Evolutionary conservation across 2,113 vertebrate species (phyloP).

Genomic region (Bufo gargarizans): DNA sequence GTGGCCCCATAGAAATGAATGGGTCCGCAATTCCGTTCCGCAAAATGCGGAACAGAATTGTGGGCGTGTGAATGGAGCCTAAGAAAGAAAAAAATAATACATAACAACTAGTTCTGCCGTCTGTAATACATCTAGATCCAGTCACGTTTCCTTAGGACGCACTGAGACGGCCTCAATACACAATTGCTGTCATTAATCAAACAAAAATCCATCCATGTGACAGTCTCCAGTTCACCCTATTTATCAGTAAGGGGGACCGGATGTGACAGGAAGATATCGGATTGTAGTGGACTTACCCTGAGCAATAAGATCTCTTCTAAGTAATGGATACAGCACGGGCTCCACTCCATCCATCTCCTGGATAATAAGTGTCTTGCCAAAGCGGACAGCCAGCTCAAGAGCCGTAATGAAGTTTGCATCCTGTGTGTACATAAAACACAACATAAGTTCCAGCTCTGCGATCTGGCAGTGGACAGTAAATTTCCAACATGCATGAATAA

Average conservation of each 20-base stretch:
- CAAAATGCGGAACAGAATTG: no score
- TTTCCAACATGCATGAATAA: constrained; percentile 19
- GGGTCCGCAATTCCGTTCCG: no score
- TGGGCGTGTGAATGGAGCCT: no score
- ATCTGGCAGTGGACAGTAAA: constrained; percentile 12
- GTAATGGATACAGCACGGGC: constrained; percentile 90
- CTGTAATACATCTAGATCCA: neutral
- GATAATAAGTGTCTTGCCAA: constrained; percentile 96
- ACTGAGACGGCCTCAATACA: neutral
- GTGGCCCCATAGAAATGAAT: no score
- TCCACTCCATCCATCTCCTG: constrained; percentile 96
- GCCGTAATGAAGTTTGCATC: constrained; percentile 90
- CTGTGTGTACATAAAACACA: constrained; percentile 69
- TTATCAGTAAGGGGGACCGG: constrained; percentile 12
- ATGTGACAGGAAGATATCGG: constrained; percentile 17
- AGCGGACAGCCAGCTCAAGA: constrained; percentile 92
- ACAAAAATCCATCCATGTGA: no score
- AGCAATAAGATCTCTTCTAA: constrained; percentile 90
- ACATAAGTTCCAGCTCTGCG: constrained; percentile 14
- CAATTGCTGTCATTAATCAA: constrained; percentile 14
- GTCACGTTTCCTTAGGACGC: neutral
- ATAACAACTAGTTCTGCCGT: neutral
- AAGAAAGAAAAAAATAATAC: neutral
- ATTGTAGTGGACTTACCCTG: constrained; percentile 77
- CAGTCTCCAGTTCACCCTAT: neutral